Evolutionary conservation across 2,888 invertebrate species (phyloP), one percentile per base, ranked within the genome.

Genomic region (Cactoblastis cactorum): DNA sequence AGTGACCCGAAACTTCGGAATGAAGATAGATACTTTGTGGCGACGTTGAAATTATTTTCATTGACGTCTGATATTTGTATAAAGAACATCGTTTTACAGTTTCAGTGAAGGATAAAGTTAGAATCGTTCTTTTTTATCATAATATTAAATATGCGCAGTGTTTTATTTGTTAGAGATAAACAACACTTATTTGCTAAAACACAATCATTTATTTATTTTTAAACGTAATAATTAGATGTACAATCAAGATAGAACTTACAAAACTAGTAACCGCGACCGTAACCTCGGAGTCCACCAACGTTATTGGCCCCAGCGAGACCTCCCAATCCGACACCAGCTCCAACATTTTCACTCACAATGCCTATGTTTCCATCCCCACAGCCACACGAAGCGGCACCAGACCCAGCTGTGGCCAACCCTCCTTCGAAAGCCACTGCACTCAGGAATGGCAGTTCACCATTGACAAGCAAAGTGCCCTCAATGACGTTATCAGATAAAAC

Each of bases 261-360:
- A 28, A 15, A 43, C 28, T 28, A 43, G 5, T 17, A 24, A 28
- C 43, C 43, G 9, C 43, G 24, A 3, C 54, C 52, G 19, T 48
- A 48, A 22, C 50, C 53, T 19, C 48, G 37, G 8, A 50, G 37
- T 22, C 50, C 45, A n/a, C 52, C 52, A 24, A 45, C 50, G 15
- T 47, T 51, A 18, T 19, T 35, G 0, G 32, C 47, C 3, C 52
- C 50, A 37, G 9, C 4, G 14, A 45, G 43, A 6, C 43, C 43
- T 3, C 12, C 45, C 8, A 34, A 34, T 2, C 45, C 45, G 12
- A 32, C 12, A 1, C 45, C 33, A 19, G 47, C 19, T 11, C 37
- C 22, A 14, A 12, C 24, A 14, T 12, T 35, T 24, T 47, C 47
- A 12, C 22, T 34, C 0, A 35, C 35, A 11, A 47, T 47, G 2